Percentiles rank a stretch among this genome's conserved stretches.
These are phyloP conservation scores for Drosophila koepferae DNA, from an alignment of 2,888 invertebrate genomes.

Conservation along the genomic window DNA sequence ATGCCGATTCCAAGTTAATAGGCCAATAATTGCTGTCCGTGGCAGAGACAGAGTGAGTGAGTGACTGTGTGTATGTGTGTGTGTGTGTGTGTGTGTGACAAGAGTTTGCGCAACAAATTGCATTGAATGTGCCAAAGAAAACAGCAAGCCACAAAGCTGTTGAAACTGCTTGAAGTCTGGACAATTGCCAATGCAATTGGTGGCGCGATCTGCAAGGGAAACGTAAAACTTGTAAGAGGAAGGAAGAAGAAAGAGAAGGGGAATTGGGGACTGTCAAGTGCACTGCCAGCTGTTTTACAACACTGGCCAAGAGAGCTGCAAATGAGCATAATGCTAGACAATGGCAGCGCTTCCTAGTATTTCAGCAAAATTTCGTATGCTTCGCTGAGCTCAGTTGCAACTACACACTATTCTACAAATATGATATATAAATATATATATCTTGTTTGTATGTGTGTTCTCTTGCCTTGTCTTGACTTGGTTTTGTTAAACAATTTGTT, in stretches of 20 bases:
- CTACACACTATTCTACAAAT: constrained; percentile 4
- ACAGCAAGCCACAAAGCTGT: constrained; percentile 47
- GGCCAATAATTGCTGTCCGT: constrained; percentile 58
- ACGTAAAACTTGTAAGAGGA: not conserved
- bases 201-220: constrained; percentile 43
- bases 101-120: constrained; percentile 56
- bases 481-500: constrained; percentile 78
- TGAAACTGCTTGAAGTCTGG: constrained; percentile 22
- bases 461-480: constrained; percentile 50
- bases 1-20: constrained; percentile 36
- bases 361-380: constrained; percentile 40
- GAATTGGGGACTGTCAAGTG: constrained; percentile 40
- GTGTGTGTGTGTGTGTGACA: constrained; percentile 23
- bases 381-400: constrained; percentile 37
- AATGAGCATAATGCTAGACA: constrained; percentile 43
- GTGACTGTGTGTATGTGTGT: not conserved
- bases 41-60: constrained; percentile 31
- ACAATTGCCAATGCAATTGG: constrained; percentile 52
- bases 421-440: constrained; percentile 2
- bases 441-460: not conserved
- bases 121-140: constrained; percentile 40
- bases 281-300: constrained; percentile 29
- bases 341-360: constrained; percentile 37
- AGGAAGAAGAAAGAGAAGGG: not conserved
- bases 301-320: constrained; percentile 38